A percentile compares a stretch with the other conserved stretches of the same genome.
Conservation (phyloP, 1,140 invertebrate genomes). For the Lasaia peninsularis region DNA sequence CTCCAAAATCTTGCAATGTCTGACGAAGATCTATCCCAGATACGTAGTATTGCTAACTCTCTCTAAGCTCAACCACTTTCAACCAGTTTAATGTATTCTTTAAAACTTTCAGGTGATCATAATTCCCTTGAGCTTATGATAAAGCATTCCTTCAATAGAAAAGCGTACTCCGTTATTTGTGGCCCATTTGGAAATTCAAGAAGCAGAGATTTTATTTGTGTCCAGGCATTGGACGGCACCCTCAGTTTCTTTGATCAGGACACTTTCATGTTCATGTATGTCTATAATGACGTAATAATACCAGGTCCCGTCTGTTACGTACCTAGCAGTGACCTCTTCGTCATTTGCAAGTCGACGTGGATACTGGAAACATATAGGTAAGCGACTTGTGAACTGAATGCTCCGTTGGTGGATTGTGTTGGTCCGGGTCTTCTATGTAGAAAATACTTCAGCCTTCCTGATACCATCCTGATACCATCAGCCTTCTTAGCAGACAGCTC, state of each 20-base stretch:
- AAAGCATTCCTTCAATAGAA: constrained; percentile 81
- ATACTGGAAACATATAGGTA: constrained; percentile 89
- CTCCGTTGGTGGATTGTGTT: too few relatives aligned
- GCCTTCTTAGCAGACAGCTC: too few relatives aligned
- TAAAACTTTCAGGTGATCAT: constrained; percentile 77
- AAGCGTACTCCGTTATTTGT: constrained; percentile 82
- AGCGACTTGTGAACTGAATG: too few relatives aligned
- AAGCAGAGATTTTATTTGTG: constrained; percentile 89
- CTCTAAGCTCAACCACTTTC: too few relatives aligned
- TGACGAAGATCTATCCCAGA: too few relatives aligned
- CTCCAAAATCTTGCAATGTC: too few relatives aligned
- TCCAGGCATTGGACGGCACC: constrained; percentile 91
- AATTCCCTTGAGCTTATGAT: constrained; percentile 80
- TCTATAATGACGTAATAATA: constrained; percentile 85
- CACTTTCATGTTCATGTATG: constrained; percentile 85
- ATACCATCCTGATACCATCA: too few relatives aligned
- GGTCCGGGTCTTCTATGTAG: too few relatives aligned
- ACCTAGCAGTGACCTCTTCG: constrained; percentile 87
- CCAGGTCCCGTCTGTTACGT: constrained; percentile 89
- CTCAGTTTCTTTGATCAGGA: constrained; percentile 94
- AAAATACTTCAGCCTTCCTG: too few relatives aligned
- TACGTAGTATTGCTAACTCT: too few relatives aligned
- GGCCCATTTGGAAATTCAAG: constrained; percentile 90
- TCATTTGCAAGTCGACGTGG: constrained; percentile 86
- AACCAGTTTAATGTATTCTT: too few relatives aligned